phyloP scores from a whole-genome alignment of 2,113 vertebrate species.

The Pomatostomus ruficeps region DNA sequence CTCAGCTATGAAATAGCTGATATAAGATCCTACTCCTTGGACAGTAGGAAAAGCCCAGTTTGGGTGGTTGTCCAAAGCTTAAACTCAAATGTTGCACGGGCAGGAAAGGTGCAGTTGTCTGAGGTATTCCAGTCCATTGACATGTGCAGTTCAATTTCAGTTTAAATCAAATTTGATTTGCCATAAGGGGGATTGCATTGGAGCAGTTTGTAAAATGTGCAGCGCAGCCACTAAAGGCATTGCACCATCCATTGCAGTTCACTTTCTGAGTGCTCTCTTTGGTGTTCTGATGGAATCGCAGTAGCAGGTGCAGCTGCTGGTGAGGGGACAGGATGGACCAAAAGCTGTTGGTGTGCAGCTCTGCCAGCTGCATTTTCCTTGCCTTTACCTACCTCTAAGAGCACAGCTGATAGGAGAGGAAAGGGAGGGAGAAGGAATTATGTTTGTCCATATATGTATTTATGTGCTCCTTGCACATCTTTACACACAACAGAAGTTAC shows the following conservation, averaged over 20 bases:
- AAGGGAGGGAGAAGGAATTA: background rate
- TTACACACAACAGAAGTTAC: background rate
- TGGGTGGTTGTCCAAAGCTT: background rate
- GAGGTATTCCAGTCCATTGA: background rate
- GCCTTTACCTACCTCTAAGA: background rate
- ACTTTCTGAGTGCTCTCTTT: constrained; percentile 26
- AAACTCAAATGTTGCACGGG: background rate
- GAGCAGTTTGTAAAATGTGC: constrained; percentile 10
- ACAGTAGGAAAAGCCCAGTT: background rate
- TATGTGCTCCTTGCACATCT: background rate
- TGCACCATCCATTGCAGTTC: background rate
- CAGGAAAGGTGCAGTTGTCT: background rate
- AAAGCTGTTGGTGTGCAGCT: background rate
- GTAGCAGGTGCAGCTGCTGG: constrained; percentile 7
- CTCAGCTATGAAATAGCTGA: background rate
- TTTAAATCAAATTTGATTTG: constrained; percentile 16
- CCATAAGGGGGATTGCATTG: background rate
- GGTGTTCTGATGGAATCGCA: background rate
- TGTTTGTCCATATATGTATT: background rate
- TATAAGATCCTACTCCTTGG: background rate
- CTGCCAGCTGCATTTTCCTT: background rate
- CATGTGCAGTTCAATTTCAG: constrained; percentile 1
- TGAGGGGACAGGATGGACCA: background rate
- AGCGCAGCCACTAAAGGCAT: background rate
- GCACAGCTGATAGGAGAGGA: background rate